These are phyloP conservation scores for Drosophila peninsularis DNA, from an alignment of 2,888 invertebrate genomes.

Conservation along the genomic window DNA sequence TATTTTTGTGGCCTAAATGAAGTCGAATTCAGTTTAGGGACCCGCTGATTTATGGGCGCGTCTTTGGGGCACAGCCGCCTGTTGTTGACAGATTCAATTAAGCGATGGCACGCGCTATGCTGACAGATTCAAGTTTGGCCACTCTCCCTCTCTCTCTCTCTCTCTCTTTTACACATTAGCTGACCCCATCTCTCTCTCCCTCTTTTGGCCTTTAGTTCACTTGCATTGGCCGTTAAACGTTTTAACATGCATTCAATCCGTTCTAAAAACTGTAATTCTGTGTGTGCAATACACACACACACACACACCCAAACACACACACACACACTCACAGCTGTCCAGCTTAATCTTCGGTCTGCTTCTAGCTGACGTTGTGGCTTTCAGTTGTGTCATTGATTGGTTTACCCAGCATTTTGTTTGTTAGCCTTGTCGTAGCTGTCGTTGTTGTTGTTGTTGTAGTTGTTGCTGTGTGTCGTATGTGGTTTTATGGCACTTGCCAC, in stretches of 20 bases:
- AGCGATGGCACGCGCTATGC: conserved; percentile 41
- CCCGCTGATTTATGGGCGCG: conserved; percentile 65
- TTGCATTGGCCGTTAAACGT: conserved; percentile 38
- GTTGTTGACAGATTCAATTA: conserved; percentile 77
- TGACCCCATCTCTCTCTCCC: not conserved
- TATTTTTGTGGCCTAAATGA: conserved; percentile 42
- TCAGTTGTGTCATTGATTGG: conserved; percentile 77
- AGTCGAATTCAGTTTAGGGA: conserved; percentile 49
- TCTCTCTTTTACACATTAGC: not conserved
- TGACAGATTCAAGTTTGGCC: conserved; percentile 1
- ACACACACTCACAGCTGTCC: conserved; percentile 1
- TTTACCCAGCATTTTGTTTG: conserved; percentile 75
- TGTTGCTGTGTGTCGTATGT: conserved; percentile 38
- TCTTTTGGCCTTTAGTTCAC: conserved; percentile 12
- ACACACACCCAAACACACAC: conserved; percentile 10
- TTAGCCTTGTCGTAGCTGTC: conserved; percentile 47
- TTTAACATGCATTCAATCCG: conserved; percentile 23
- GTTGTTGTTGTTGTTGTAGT: conserved; percentile 33
- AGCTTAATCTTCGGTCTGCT: conserved; percentile 42
- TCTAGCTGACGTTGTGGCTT: conserved; percentile 69
- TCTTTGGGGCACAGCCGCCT: conserved; percentile 36
- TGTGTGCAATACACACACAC: conserved; percentile 29
- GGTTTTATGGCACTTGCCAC: conserved; percentile 40
- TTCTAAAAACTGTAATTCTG: conserved; percentile 50
- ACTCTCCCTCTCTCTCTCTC: not conserved